A percentile compares a stretch with the other conserved stretches of the same genome.
These are phyloP conservation scores for Cryptosula pallasiana DNA, from an alignment of 2,888 invertebrate genomes.

Conservation along the genomic window DNA sequence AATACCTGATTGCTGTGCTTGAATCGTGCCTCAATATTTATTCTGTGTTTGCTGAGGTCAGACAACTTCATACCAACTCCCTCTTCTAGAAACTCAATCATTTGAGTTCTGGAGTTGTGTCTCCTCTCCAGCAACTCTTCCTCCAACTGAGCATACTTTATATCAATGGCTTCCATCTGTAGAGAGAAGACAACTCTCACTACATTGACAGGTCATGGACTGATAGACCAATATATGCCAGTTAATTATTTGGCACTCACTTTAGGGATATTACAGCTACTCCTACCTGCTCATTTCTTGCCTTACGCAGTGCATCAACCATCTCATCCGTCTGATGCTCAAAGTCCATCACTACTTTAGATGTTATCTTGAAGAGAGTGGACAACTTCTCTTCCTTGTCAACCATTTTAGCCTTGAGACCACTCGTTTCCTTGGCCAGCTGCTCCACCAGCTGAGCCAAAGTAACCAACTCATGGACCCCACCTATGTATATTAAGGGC, in stretches of 20 bases:
- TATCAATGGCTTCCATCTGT: neutral
- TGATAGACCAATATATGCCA: no score
- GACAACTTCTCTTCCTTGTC: neutral
- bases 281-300: constrained; percentile 15
- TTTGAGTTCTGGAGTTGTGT: neutral
- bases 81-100: neutral
- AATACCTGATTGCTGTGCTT: neutral
- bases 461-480: neutral
- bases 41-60: neutral
- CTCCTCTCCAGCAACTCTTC: neutral
- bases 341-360: neutral
- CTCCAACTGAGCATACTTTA: neutral
- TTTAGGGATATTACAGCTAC: no score
- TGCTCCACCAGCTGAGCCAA: neutral
- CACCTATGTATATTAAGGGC: no score
- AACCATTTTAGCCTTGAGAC: neutral
- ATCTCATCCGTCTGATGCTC: neutral
- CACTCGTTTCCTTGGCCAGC: neutral
- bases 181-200: no score
- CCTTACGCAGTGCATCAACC: neutral
- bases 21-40: neutral
- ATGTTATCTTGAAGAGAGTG: neutral
- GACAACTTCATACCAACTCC: neutral
- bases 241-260: no score
- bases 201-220: no score